phyloP scores from a whole-genome alignment of 2,888 invertebrate genomes.

The Opisthograptis luteolata region DNA sequence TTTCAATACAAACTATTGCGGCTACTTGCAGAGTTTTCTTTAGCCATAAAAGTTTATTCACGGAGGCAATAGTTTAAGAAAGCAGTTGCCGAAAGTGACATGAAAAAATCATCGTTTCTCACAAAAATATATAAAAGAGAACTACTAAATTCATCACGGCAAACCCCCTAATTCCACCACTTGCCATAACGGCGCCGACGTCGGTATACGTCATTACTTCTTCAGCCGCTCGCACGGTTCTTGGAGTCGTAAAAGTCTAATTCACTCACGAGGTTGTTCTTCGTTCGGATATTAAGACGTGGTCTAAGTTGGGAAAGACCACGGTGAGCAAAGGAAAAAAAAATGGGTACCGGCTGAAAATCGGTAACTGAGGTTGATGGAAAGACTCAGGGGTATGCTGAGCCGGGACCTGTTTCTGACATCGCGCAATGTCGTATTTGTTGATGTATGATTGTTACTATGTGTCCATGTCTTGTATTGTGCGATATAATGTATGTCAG shows the following conservation, averaged over 20 bases:
- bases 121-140: conserved; percentile 6
- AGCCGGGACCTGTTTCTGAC: too few species aligned
- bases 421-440: too few species aligned
- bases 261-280: conserved; percentile 62
- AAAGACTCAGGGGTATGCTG: too few species aligned
- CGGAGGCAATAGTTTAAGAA: neutral
- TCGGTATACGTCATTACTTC: conserved; percentile 39
- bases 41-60: too few species aligned
- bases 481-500: too few species aligned
- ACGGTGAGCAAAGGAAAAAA: too few species aligned
- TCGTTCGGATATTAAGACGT: conserved; percentile 52
- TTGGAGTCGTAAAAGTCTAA: conserved; percentile 65
- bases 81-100: neutral
- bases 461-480: too few species aligned
- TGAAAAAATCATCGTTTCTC: neutral
- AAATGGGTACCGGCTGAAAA: neutral
- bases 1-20: too few species aligned
- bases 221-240: conserved; percentile 33
- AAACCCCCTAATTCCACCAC: conserved; percentile 8
- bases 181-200: conserved; percentile 9
- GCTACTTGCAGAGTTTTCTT: too few species aligned
- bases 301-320: conserved; percentile 35
- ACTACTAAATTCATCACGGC: conserved; percentile 11
- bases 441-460: too few species aligned
- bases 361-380: too few species aligned